Conservation (phyloP, 2,888 invertebrate genomes). For the Nezara viridula region DNA sequence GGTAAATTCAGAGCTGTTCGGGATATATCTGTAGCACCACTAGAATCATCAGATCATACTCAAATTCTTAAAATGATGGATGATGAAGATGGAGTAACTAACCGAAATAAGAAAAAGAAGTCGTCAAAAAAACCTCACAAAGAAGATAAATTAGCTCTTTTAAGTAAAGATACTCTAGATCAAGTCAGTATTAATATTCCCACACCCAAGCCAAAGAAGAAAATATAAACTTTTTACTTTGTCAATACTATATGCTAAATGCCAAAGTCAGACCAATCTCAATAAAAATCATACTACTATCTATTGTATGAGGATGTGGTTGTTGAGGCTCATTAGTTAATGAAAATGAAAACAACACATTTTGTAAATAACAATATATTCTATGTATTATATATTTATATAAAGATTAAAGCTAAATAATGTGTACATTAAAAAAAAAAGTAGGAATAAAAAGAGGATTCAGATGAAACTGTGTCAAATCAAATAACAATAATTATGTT, state of each 20-base stretch:
- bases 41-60: conserved; percentile 81
- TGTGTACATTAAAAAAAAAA: background rate
- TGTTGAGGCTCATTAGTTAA: background rate
- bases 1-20: conserved; percentile 90
- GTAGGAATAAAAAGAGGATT: too few relatives aligned
- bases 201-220: conserved; percentile 17
- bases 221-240: background rate
- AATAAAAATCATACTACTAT: background rate
- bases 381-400: background rate
- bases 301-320: background rate
- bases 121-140: conserved; percentile 65
- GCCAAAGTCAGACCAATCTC: background rate
- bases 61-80: conserved; percentile 75
- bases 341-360: background rate
- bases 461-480: too few relatives aligned
- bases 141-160: conserved; percentile 64
- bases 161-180: conserved; percentile 9
- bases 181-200: conserved; percentile 56
- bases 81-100: conserved; percentile 72
- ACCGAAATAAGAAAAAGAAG: conserved; percentile 68
- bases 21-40: conserved; percentile 85
- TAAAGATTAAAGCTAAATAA: background rate
- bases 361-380: background rate
- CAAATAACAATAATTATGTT: too few relatives aligned
- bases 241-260: background rate